phyloP scores from a whole-genome alignment of 2,113 vertebrate genomes.

The Anas platyrhynchos region DNA sequence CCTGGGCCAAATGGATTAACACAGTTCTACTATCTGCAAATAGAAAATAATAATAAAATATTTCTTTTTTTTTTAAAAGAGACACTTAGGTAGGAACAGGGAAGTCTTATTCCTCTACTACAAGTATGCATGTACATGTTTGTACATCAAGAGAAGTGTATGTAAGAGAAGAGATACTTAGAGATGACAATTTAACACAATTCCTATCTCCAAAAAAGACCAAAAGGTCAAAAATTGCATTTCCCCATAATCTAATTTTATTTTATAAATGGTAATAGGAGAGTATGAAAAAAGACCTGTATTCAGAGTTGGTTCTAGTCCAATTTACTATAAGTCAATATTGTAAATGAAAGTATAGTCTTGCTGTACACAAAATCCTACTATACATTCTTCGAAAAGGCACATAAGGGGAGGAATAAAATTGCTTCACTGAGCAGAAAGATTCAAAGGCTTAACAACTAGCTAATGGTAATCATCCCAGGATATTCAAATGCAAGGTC shows the following conservation, averaged over 20 bases:
- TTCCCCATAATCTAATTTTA: not conserved
- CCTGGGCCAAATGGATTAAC: too few relatives aligned
- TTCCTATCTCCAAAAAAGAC: not conserved
- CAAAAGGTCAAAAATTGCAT: not conserved
- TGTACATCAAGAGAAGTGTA: too few relatives aligned
- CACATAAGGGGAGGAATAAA: not conserved
- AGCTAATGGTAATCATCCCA: not conserved
- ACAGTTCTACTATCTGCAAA: too few relatives aligned
- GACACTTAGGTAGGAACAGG: too few relatives aligned
- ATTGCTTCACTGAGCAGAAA: not conserved
- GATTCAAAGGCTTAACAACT: not conserved
- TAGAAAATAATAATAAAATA: too few relatives aligned
- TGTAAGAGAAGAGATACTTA: too few relatives aligned
- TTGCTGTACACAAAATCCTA: not conserved
- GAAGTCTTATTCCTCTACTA: too few relatives aligned
- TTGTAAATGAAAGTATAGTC: not conserved
- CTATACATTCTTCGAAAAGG: not conserved
- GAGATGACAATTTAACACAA: not conserved
- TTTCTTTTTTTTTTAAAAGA: too few relatives aligned
- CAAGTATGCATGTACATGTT: too few relatives aligned
- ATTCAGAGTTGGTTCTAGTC: not conserved
- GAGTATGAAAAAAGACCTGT: not conserved
- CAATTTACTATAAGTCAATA: not conserved
- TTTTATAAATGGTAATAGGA: not conserved
- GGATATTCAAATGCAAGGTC: constrained; percentile 5